Percentiles rank a stretch among this genome's conserved stretches.
Conservation (phyloP, 2,888 invertebrate genomes). For the Coenonympha glycerion region DNA sequence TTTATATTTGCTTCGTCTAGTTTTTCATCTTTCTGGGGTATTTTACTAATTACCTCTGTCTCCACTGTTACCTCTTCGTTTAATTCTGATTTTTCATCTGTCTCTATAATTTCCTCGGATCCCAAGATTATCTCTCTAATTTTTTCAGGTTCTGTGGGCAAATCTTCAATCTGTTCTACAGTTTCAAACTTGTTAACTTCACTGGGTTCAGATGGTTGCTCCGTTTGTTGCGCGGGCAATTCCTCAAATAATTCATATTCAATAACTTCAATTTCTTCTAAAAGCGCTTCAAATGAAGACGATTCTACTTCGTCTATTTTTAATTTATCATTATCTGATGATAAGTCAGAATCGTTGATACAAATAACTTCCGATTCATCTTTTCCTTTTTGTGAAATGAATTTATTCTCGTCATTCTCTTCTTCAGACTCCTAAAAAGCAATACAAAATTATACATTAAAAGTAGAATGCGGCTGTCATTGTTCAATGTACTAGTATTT, state of each 20-base stretch:
- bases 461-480: too few species aligned
- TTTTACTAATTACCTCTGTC: too few species aligned
- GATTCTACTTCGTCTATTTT: constrained; percentile 40
- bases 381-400: too few species aligned
- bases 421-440: constrained; percentile 32
- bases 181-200: neutral
- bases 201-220: too few species aligned
- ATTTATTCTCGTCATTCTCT: constrained; percentile 32
- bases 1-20: constrained; percentile 15
- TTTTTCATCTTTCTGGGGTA: too few species aligned
- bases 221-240: too few species aligned
- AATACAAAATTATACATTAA: constrained; percentile 7
- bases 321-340: constrained; percentile 33
- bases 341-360: constrained; percentile 44
- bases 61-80: constrained; percentile 7
- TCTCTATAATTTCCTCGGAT: neutral
- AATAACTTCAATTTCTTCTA: neutral
- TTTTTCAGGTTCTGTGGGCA: neutral
- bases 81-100: neutral
- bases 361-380: constrained; percentile 52
- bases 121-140: constrained; percentile 8
- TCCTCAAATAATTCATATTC: neutral
- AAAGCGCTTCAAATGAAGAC: neutral
- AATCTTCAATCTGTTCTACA: neutral
- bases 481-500: too few species aligned